Percentiles rank a stretch among this genome's conserved stretches.
Evolutionary conservation across 2,113 vertebrate genomes (phyloP).

Genomic region (Sturnira hondurensis): DNA sequence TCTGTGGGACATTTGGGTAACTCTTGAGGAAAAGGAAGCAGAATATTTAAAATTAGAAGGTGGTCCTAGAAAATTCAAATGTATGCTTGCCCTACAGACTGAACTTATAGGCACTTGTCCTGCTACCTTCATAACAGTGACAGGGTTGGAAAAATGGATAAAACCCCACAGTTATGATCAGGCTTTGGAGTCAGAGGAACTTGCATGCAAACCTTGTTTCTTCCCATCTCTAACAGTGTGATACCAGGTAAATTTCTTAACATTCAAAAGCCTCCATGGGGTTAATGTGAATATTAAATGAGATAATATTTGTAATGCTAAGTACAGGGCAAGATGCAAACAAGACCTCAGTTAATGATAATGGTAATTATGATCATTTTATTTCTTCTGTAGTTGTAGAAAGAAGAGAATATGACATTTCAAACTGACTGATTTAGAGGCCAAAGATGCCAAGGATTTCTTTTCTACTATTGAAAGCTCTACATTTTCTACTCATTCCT

Average conservation of each 20-base stretch:
- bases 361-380: not conserved
- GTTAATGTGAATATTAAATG: not conserved
- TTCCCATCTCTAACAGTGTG: not conserved
- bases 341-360: not conserved
- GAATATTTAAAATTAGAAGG: not conserved
- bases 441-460: not conserved
- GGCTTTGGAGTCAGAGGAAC: not conserved
- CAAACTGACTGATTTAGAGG: not conserved
- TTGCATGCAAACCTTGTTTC: not conserved
- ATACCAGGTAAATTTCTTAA: not conserved
- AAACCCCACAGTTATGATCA: not conserved
- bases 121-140: not conserved
- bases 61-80: not conserved
- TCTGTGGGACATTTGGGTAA: not conserved
- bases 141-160: not conserved
- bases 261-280: not conserved
- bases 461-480: not conserved
- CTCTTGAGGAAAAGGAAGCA: not conserved
- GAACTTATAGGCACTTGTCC: not conserved
- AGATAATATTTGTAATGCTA: not conserved
- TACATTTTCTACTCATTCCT: not conserved
- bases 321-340: not conserved
- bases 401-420: not conserved
- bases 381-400: not conserved
- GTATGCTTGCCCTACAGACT: not conserved